These are phyloP conservation scores for Ariolimax columbianus DNA, from an alignment of 2,888 invertebrate species.

Conservation along the genomic window DNA sequence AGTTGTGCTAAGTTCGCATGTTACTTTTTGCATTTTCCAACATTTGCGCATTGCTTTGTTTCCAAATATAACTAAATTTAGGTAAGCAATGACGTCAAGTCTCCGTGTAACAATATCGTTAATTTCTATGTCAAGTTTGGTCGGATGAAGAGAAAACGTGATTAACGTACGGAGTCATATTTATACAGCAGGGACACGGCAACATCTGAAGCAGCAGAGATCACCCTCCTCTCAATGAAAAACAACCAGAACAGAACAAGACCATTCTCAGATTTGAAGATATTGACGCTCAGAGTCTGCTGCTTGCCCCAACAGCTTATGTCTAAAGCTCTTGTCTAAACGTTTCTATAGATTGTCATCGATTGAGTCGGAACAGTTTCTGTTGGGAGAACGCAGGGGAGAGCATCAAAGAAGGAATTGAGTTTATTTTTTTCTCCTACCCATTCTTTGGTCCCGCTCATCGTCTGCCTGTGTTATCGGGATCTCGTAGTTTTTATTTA, in stretches of 20 bases:
- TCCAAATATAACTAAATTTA: no score
- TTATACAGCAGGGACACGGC: constrained; percentile 33
- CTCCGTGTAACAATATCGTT: constrained; percentile 45
- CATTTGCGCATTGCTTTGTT: no score
- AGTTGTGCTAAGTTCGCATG: no score
- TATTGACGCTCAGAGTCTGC: constrained; percentile 42
- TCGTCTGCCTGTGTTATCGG: neutral
- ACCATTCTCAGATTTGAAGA: constrained; percentile 8
- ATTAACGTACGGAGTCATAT: constrained; percentile 12
- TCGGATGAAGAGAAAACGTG: neutral
- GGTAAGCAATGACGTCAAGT: neutral
- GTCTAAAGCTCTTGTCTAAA: constrained; percentile 34
- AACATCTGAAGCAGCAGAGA: neutral
- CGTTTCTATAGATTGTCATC: constrained; percentile 40
- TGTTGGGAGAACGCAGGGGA: neutral
- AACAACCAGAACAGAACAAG: constrained; percentile 8
- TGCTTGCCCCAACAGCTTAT: constrained; percentile 44
- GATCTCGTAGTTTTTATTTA: neutral
- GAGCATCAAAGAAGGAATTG: neutral
- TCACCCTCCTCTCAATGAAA: neutral
- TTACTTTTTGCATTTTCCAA: no score
- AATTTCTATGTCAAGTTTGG: constrained; percentile 43
- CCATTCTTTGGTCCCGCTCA: neutral
- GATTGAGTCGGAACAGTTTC: constrained; percentile 30
- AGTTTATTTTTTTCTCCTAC: neutral